Percentiles rank a stretch among this genome's conserved stretches.
Evolutionary conservation across 2,113 vertebrate genomes (phyloP).

Genomic region (Sphyrna mokarran): DNA sequence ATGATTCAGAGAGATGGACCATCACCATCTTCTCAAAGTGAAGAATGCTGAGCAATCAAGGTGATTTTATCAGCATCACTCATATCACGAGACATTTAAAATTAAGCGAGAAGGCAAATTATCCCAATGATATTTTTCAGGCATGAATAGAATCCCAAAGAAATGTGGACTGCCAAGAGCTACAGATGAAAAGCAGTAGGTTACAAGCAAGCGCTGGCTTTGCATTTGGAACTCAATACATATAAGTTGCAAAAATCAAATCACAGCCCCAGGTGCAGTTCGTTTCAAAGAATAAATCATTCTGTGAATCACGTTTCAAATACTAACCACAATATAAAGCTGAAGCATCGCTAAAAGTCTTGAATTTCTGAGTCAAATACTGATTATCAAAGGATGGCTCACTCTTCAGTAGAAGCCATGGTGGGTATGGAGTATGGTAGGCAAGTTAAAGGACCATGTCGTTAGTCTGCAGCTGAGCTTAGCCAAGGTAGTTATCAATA

Average conservation of each 20-base stretch:
- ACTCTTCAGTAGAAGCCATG: neutral
- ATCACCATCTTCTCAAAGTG: neutral
- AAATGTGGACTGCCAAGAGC: neutral
- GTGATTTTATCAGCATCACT: neutral
- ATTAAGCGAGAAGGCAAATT: neutral
- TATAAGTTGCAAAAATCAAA: neutral
- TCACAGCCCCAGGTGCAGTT: neutral
- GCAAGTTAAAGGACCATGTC: neutral
- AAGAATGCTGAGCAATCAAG: neutral
- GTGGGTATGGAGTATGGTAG: neutral
- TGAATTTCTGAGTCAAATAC: neutral
- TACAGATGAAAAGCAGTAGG: neutral
- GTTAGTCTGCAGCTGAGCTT: neutral
- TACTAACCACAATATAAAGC: neutral
- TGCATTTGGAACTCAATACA: too few species aligned
- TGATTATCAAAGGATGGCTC: neutral
- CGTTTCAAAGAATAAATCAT: neutral
- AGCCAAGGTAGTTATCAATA: neutral
- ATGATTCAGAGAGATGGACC: neutral
- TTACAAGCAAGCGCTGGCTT: neutral
- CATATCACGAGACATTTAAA: neutral
- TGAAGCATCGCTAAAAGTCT: neutral
- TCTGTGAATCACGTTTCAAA: neutral
- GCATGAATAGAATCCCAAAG: neutral
- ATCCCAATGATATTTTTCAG: neutral